Conservation (phyloP, 2,113 vertebrate genomes). For the Mormoops blainvillei region DNA sequence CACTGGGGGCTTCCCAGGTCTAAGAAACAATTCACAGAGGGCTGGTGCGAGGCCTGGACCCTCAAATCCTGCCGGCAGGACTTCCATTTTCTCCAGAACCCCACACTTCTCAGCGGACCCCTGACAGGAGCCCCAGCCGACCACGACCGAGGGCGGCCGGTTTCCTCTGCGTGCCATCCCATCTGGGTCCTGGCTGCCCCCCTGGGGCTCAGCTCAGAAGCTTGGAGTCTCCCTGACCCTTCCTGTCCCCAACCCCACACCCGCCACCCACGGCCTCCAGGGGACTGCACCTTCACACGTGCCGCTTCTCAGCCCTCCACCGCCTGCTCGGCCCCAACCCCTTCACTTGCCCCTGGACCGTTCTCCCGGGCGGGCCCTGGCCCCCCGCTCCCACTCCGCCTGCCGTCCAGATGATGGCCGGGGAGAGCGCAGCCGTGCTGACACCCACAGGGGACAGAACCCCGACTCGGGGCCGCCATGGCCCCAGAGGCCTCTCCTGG, state of each 20-base stretch:
- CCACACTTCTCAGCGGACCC: accelerated
- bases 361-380: accelerated
- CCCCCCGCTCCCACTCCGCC: background rate
- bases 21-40: accelerated
- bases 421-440: accelerated
- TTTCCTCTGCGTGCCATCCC: background rate
- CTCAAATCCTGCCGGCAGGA: background rate
- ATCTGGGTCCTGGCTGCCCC: accelerated
- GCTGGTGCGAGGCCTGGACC: accelerated
- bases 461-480: accelerated
- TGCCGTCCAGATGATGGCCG: accelerated
- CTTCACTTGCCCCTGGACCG: background rate
- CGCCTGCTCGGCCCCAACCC: background rate
- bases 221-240: accelerated
- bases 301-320: background rate
- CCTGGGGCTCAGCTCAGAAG: background rate
- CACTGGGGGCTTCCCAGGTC: background rate
- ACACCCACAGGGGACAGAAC: too few species aligned
- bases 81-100: accelerated
- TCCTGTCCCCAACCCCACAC: accelerated
- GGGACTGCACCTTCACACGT: background rate
- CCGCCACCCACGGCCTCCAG: accelerated
- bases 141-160: accelerated
- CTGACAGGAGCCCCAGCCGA: too few species aligned
- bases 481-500: background rate